These are phyloP conservation scores for Gymnodraco acuticeps DNA, from an alignment of 2,797 vertebrate species.

Conservation along the genomic window DNA sequence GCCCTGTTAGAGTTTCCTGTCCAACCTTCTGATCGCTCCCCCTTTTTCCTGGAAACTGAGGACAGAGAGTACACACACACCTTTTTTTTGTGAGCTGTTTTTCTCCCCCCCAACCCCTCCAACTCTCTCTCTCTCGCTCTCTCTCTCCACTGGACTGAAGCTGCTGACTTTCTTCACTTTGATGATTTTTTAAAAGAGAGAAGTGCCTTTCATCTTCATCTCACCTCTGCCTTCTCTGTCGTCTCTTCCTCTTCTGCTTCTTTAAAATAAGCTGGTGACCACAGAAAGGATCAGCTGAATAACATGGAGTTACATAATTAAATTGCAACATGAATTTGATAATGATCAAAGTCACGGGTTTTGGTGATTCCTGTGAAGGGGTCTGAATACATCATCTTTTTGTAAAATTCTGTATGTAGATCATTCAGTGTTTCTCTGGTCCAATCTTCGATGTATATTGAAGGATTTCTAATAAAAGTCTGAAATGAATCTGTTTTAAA, in stretches of 20 bases:
- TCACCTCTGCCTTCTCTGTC: constrained; percentile 8
- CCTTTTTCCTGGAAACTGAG: constrained; percentile 83
- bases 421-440: too few species aligned
- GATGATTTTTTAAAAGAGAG: constrained; percentile 30
- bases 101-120: constrained; percentile 38
- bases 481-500: too few species aligned
- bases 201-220: constrained; percentile 25
- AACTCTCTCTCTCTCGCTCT: constrained; percentile 21
- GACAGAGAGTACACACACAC: constrained; percentile 61
- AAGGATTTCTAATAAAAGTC: too few species aligned
- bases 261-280: constrained; percentile 15
- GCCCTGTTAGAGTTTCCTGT: constrained; percentile 85
- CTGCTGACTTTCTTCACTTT: constrained; percentile 14
- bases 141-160: constrained; percentile 5
- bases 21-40: constrained; percentile 81
- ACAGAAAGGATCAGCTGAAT: constrained; percentile 6
- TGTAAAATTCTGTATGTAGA: too few species aligned
- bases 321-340: too few species aligned
- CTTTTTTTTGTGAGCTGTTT: constrained; percentile 41
- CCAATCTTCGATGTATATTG: too few species aligned
- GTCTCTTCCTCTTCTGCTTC: background rate
- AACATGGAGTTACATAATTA: background rate
- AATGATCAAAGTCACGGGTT: too few species aligned
- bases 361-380: too few species aligned
- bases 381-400: too few species aligned